phyloP scores from a whole-genome alignment of 1,140 invertebrate species.

The Drosophila bifasciata region DNA sequence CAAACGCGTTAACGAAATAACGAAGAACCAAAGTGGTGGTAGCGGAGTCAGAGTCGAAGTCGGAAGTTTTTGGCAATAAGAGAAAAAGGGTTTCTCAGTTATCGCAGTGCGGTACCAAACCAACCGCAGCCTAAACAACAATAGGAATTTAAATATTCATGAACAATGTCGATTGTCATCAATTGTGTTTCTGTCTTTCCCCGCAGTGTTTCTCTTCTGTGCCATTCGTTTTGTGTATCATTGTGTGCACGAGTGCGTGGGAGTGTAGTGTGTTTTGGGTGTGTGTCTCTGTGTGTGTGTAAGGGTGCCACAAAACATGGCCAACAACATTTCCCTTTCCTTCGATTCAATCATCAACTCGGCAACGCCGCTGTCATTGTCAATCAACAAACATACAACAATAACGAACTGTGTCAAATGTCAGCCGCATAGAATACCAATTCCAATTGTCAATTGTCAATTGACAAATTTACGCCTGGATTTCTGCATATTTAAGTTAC shows the following conservation, averaged over 20 bases:
- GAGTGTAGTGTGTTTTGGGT: neutral
- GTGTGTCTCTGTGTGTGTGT: conserved; percentile 1
- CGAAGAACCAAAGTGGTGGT: conserved; percentile 16
- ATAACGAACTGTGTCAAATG: conserved; percentile 58
- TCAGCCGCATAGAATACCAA: conserved; percentile 31
- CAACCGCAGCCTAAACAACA: conserved; percentile 46
- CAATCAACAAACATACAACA: conserved; percentile 39
- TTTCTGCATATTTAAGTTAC: conserved; percentile 51
- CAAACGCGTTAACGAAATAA: conserved; percentile 38
- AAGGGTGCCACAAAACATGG: conserved; percentile 23
- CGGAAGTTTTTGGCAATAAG: neutral
- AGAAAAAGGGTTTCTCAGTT: conserved; percentile 14
- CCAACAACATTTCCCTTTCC: conserved; percentile 27
- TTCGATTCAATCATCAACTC: conserved; percentile 22
- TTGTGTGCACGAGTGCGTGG: no score
- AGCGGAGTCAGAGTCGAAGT: neutral
- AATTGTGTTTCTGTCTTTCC: conserved; percentile 21
- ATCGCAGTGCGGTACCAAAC: neutral
- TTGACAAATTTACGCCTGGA: conserved; percentile 57
- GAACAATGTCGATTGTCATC: conserved; percentile 62
- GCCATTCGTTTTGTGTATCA: no score
- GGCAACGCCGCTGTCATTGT: conserved; percentile 32
- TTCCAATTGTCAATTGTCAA: conserved; percentile 31
- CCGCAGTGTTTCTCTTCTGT: no score
- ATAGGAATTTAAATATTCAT: conserved; percentile 77